A percentile compares a stretch with the other conserved stretches of the same genome.
Conservation (phyloP, 1,140 invertebrate species). For the Oryzaephilus surinamensis region DNA sequence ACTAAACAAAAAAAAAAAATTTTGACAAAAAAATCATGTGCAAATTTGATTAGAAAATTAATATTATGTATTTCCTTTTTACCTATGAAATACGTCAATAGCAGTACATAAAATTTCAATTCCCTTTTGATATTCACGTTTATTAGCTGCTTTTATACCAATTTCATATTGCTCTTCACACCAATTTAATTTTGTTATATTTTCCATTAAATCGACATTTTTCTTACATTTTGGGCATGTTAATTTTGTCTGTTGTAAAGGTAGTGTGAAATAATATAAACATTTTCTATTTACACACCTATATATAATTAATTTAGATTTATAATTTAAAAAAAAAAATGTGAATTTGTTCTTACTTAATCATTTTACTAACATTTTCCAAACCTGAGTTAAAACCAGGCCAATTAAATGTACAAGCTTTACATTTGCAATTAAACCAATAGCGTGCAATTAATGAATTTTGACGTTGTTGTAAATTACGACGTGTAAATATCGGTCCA, state of each 20-base stretch:
- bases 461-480: conserved; percentile 49
- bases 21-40: conserved; percentile 1
- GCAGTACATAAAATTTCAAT: conserved; percentile 40
- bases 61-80: conserved; percentile 1
- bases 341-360: conserved; percentile 15
- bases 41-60: conserved; percentile 1
- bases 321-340: neutral
- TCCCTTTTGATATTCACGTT: conserved; percentile 38
- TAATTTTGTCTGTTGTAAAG: conserved; percentile 30
- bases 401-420: conserved; percentile 67
- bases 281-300: conserved; percentile 50
- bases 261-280: conserved; percentile 39
- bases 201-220: conserved; percentile 41
- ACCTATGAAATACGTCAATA: conserved; percentile 35
- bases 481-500: conserved; percentile 67
- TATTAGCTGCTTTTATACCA: conserved; percentile 39
- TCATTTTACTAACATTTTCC: conserved; percentile 14
- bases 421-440: conserved; percentile 69
- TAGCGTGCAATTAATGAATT: conserved; percentile 58
- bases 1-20: conserved; percentile 16
- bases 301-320: conserved; percentile 14
- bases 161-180: conserved; percentile 42
- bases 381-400: conserved; percentile 49
- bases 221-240: conserved; percentile 45
- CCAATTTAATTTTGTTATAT: conserved; percentile 37